Conservation (phyloP, 1,140 invertebrate genomes). For the Scaptomyza hsui region DNA sequence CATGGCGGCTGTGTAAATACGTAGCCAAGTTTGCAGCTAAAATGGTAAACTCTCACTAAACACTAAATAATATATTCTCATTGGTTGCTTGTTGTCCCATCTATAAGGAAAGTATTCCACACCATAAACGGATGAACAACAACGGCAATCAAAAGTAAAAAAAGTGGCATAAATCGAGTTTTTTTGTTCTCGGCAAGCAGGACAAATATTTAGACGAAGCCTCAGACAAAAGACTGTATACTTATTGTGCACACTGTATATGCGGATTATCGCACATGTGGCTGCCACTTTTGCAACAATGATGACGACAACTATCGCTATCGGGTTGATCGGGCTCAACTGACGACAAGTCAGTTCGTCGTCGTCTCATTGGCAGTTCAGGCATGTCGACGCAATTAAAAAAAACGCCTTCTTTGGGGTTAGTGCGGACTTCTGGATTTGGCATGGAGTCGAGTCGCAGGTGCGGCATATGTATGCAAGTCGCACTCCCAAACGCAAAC, state of each 20-base stretch:
- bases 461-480: slow-evolving; percentile 77
- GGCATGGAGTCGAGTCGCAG: slow-evolving; percentile 74
- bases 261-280: slow-evolving; percentile 60
- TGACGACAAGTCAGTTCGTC: slow-evolving; percentile 40
- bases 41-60: slow-evolving; percentile 14
- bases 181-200: slow-evolving; percentile 18
- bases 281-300: slow-evolving; percentile 49
- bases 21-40: slow-evolving; percentile 1
- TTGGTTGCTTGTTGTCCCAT: slow-evolving; percentile 21
- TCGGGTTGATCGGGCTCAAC: slow-evolving; percentile 59
- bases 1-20: slow-evolving; percentile 52
- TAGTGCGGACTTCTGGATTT: slow-evolving; percentile 59
- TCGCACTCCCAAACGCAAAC: slow-evolving; percentile 21
- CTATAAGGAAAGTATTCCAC: slow-evolving; percentile 11
- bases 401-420: slow-evolving; percentile 72
- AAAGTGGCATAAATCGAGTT: not conserved
- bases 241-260: slow-evolving; percentile 27
- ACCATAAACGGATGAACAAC: slow-evolving; percentile 28
- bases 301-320: slow-evolving; percentile 44
- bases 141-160: slow-evolving; percentile 8
- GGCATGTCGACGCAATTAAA: slow-evolving; percentile 76
- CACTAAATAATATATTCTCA: not conserved
- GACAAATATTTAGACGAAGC: slow-evolving; percentile 65
- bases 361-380: slow-evolving; percentile 65
- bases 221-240: slow-evolving; percentile 19